Evolutionary conservation across 1,140 invertebrate genomes (phyloP).

Genomic region (Heliconius hermathena): DNA sequence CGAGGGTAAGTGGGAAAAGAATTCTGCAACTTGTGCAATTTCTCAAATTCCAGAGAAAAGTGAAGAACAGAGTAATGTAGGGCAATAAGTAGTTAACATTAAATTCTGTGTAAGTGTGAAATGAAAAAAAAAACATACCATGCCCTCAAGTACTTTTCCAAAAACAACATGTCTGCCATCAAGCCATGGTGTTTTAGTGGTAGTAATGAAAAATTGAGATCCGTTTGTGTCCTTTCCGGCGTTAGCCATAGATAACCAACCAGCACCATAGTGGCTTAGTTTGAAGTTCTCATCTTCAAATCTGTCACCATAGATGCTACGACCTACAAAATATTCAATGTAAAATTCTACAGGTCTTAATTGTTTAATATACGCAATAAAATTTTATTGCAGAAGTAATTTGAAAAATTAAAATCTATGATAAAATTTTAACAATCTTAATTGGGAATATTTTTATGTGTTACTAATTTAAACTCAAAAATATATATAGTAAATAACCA

Average conservation of each 20-base stretch:
- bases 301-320: conserved; percentile 95
- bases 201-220: conserved; percentile 99
- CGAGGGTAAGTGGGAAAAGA: too few species aligned
- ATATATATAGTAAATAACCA: too few species aligned
- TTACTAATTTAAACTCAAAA: too few species aligned
- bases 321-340: conserved; percentile 81
- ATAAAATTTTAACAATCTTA: not conserved
- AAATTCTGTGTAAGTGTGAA: too few species aligned
- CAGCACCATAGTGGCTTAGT: conserved; percentile 97
- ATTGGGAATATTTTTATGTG: not conserved
- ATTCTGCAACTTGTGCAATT: too few species aligned
- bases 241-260: conserved; percentile 98
- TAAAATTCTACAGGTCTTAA: not conserved
- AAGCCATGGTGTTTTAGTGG: conserved; percentile 95
- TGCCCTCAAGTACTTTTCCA: conserved; percentile 95
- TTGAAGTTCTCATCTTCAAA: conserved; percentile 99
- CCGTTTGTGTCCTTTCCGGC: conserved; percentile 98
- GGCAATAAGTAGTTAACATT: too few species aligned
- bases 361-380: not conserved
- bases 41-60: too few species aligned
- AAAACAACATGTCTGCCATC: conserved; percentile 99
- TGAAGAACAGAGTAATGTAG: too few species aligned
- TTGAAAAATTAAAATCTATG: not conserved
- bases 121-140: conserved; percentile 83
- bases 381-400: not conserved